Evolutionary conservation across 2,888 invertebrate species (phyloP).

Genomic region (Chaetogeoica ovagalla): DNA sequence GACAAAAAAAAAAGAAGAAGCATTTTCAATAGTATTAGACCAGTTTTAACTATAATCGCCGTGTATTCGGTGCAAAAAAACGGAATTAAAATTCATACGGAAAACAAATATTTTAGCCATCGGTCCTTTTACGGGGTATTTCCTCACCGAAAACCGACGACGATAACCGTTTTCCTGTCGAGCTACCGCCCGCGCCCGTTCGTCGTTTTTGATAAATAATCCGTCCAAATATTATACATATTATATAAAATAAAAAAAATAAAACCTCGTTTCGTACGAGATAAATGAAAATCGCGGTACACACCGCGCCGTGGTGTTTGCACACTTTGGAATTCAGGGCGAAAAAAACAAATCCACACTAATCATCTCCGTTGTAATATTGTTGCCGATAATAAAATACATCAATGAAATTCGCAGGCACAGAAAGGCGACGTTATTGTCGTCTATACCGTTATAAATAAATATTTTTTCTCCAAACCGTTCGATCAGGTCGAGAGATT

Average conservation of each 20-base stretch:
- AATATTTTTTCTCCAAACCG: too few relatives aligned
- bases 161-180: background rate
- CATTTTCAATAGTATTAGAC: slow-evolving; percentile 1
- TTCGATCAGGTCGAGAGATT: background rate
- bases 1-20: background rate
- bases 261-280: background rate
- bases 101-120: background rate
- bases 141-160: background rate
- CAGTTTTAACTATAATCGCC: background rate
- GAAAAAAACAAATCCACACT: too few relatives aligned
- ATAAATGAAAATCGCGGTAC: background rate
- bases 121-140: background rate
- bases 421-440: background rate
- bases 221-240: too few relatives aligned
- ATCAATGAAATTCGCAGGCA: too few relatives aligned
- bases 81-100: background rate
- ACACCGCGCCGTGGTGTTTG: background rate
- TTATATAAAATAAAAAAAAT: background rate
- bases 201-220: background rate
- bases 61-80: background rate
- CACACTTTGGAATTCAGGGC: background rate
- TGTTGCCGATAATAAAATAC: too few relatives aligned
- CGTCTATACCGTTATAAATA: background rate
- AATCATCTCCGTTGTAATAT: too few relatives aligned
- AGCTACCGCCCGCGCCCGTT: background rate